phyloP scores from a whole-genome alignment of 2,888 invertebrate species.

The Synergus itoensis region DNA sequence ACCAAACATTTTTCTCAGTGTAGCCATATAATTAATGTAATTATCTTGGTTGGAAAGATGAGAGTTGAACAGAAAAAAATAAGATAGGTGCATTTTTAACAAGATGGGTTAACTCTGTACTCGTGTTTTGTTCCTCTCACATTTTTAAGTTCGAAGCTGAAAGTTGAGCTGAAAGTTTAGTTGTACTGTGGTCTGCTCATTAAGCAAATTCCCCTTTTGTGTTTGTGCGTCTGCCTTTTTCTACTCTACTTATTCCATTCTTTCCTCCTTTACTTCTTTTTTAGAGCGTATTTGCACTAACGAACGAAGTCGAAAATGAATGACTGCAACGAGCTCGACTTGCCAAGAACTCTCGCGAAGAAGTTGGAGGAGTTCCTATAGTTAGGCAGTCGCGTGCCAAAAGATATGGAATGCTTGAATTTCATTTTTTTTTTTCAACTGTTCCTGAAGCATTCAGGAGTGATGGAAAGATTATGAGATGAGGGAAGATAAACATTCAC shows the following conservation, averaged over 20 bases:
- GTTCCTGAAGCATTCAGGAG: constrained; percentile 7
- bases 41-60: neutral
- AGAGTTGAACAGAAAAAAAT: neutral
- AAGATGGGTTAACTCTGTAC: neutral
- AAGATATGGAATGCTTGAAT: constrained; percentile 3
- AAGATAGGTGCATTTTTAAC: neutral
- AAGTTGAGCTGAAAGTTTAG: constrained; percentile 7
- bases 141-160: constrained; percentile 23
- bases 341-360: constrained; percentile 23
- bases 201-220: constrained; percentile 30
- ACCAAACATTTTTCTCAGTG: too few relatives aligned
- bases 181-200: constrained; percentile 23
- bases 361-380: neutral
- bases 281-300: constrained; percentile 17
- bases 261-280: constrained; percentile 20
- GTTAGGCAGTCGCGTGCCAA: constrained; percentile 13
- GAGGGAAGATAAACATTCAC: neutral
- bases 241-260: constrained; percentile 40
- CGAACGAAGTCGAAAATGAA: constrained; percentile 36
- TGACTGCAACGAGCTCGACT: constrained; percentile 33
- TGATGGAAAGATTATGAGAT: constrained; percentile 8
- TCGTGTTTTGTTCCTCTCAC: neutral
- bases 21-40: neutral
- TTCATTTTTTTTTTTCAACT: neutral
- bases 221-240: constrained; percentile 2